Evolutionary conservation across 2,797 vertebrate genomes (phyloP).

Genomic region (Leontocebus nigricollis): DNA sequence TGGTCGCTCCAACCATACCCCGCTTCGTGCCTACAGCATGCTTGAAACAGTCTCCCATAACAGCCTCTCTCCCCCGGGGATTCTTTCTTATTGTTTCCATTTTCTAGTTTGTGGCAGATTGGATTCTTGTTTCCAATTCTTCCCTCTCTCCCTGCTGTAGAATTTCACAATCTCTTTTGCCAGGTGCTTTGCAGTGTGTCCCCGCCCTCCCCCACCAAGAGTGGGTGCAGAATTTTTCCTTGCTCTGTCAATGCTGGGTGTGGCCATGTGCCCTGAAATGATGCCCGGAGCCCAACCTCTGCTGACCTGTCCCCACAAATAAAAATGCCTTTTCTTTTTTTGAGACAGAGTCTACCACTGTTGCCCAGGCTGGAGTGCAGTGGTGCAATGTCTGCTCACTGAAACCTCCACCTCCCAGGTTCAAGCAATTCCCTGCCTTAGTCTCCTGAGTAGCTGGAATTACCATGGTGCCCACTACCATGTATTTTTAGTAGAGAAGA

Average conservation of each 20-base stretch:
- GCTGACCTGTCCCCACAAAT: not conserved
- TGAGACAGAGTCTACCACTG: too few species aligned
- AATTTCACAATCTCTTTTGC: not conserved
- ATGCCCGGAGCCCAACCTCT: too few species aligned
- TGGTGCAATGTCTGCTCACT: too few species aligned
- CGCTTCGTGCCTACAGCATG: fast-evolving
- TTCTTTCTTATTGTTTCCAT: not conserved
- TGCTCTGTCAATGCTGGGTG: fast-evolving
- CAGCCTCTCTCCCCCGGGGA: not conserved
- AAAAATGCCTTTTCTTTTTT: not conserved
- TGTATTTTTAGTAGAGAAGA: too few species aligned
- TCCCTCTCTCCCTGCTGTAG: not conserved
- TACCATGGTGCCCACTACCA: too few species aligned
- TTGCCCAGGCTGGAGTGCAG: too few species aligned
- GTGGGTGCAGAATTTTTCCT: not conserved
- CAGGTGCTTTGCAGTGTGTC: fast-evolving
- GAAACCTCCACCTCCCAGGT: too few species aligned
- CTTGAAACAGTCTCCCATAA: fast-evolving
- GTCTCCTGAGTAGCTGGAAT: too few species aligned
- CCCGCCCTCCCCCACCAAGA: fast-evolving
- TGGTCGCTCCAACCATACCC: fast-evolving
- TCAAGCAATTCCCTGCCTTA: too few species aligned
- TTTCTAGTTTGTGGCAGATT: not conserved
- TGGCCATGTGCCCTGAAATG: not conserved
- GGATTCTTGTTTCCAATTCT: not conserved